Percentiles rank a stretch among this genome's conserved stretches.
Conservation (phyloP, 1,140 invertebrate genomes). For the Heliconius hermathena region DNA sequence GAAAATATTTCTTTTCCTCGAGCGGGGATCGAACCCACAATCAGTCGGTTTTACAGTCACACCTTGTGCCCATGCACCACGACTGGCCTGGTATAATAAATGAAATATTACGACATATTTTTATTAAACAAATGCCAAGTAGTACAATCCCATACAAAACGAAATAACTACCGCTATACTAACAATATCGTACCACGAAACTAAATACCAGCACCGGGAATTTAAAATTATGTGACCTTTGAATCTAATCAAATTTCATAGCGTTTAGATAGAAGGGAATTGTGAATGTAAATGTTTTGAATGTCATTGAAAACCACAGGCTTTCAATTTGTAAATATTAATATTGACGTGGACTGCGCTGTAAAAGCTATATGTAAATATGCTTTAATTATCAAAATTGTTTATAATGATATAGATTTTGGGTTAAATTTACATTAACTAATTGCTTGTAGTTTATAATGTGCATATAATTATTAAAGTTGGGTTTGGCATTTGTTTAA, state of each 20-base stretch:
- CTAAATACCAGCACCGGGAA: not conserved
- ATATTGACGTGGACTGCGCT: constrained; percentile 10
- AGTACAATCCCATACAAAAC: not conserved
- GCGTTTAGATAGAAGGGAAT: constrained; percentile 9
- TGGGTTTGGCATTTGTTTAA: not conserved
- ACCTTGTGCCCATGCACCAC: no score
- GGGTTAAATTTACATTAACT: not conserved
- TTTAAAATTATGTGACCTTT: constrained; percentile 20
- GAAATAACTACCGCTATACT: not conserved
- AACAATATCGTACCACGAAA: not conserved
- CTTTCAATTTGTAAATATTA: constrained; percentile 26
- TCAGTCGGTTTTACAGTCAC: no score
- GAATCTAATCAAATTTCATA: constrained; percentile 16
- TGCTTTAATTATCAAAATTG: constrained; percentile 4
- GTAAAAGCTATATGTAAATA: not conserved
- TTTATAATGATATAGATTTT: not conserved
- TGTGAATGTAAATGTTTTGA: constrained; percentile 19
- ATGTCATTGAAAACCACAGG: constrained; percentile 17
- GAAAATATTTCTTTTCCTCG: no score
- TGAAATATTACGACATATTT: not conserved
- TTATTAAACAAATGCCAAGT: not conserved
- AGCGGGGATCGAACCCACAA: no score
- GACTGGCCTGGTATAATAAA: not conserved
- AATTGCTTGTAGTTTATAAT: not conserved
- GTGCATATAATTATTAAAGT: not conserved